Evolutionary conservation across 2,888 invertebrate genomes (phyloP), one percentile per base, ranked within the genome.

Genomic region (Trissonchulus latispiculum): DNA sequence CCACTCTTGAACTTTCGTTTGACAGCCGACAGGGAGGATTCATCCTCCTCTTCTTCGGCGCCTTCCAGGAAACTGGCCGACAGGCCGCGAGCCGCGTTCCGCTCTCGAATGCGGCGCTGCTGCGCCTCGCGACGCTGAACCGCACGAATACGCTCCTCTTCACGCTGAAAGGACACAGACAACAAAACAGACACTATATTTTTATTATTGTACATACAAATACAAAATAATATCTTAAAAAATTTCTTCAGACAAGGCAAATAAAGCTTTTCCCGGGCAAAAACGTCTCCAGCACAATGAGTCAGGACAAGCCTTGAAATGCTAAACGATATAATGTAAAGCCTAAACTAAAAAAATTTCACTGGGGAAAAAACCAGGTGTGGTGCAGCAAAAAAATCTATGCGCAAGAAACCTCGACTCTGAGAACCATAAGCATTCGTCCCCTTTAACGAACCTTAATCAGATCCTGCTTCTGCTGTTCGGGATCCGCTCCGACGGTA

Each of bases 91-190:
- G 85, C 83, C 73, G 78, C 76, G 1, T 84, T 84, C 80, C 84
- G 82, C 80, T 89, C 88, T 74, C 86, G 84, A 68, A 83, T 85
- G 76, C 87, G 83, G 77, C 88, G 85, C 77, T 88, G 87, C 78
- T 88, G 88, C 75, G 85, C 88, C 80, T 89, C 90, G 36, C 88
- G 84, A 18, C 92, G 89, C 86, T 92, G 90, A 0, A 93, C 91
- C 72, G 95, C 93, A 62, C 93, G 88, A 15, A 99, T 84, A 82
- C 92, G 90, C 85, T 97, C 96, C 84, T 99, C 97, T 82, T 97
- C 99, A 89, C 95, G 95, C 90, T 92, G 80, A 32, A 75, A 31
- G 61, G 64, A n/a, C n/a, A n/a, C n/a, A n/a, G n/a, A n/a, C n/a
- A n/a, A n/a, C n/a, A n/a, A n/a, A n/a, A n/a, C n/a, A n/a, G n/a